Evolutionary conservation across 2,888 invertebrate species (phyloP).

Genomic region (Lasiommata megera): DNA sequence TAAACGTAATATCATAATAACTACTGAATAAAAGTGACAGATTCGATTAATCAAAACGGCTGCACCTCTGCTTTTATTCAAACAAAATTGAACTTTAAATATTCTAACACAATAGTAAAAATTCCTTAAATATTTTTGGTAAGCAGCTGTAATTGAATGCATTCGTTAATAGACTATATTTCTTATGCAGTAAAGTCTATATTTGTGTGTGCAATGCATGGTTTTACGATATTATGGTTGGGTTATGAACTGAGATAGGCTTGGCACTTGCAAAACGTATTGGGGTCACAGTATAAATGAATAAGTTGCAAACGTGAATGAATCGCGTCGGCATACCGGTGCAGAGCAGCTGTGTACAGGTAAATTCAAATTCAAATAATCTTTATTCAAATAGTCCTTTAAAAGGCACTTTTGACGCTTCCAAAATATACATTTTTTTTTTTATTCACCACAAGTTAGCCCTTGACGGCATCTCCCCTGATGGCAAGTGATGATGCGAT

Average conservation of each 20-base stretch:
- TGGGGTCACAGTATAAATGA: constrained; percentile 46
- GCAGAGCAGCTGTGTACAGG: constrained; percentile 27
- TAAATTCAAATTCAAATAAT: not conserved
- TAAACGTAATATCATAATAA: constrained; percentile 13
- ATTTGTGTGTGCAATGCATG: not conserved
- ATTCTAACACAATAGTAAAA: not conserved
- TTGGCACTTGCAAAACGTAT: constrained; percentile 47
- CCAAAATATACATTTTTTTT: too few species aligned
- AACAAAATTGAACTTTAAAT: not conserved
- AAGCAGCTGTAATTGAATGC: not conserved
- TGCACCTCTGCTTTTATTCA: not conserved
- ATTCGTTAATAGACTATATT: constrained; percentile 3
- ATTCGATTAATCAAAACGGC: constrained; percentile 1
- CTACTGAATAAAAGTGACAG: constrained; percentile 12
- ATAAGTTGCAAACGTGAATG: constrained; percentile 42
- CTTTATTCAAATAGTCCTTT: too few species aligned
- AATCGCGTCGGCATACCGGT: constrained; percentile 28
- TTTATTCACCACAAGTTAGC: too few species aligned
- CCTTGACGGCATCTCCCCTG: too few species aligned
- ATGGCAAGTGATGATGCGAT: too few species aligned
- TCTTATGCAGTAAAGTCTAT: not conserved
- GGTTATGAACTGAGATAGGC: constrained; percentile 33
- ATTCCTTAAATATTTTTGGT: not conserved
- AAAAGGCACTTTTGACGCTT: too few species aligned
- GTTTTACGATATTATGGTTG: constrained; percentile 9